A percentile compares a stretch with the other conserved stretches of the same genome.
phyloP scores from a whole-genome alignment of 2,113 vertebrate genomes.

The Indicator maculatus region DNA sequence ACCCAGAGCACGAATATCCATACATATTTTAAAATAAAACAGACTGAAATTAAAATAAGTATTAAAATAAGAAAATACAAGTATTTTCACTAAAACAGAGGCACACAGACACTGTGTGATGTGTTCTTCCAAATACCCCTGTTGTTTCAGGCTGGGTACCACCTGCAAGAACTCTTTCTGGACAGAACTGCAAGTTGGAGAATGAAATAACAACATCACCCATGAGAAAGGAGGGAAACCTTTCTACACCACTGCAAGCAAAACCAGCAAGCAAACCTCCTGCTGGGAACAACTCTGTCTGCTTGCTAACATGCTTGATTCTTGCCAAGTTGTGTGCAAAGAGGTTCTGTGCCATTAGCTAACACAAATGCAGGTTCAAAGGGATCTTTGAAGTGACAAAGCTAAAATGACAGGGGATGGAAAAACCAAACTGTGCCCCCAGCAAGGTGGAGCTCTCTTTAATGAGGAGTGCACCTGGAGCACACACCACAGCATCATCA shows the following conservation, averaged over 20 bases:
- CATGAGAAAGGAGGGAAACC: neutral
- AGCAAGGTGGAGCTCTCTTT: neutral
- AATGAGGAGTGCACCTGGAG: neutral
- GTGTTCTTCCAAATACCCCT: neutral
- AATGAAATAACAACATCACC: neutral
- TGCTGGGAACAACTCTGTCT: slow-evolving; percentile 24
- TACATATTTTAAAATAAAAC: neutral
- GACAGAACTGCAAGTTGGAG: neutral
- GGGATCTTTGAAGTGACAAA: slow-evolving; percentile 51
- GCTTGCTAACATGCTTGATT: neutral
- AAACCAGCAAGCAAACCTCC: neutral
- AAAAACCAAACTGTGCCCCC: slow-evolving; percentile 29
- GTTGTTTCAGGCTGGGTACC: neutral
- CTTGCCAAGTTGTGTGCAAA: neutral
- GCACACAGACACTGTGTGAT: neutral
- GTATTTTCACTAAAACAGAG: neutral
- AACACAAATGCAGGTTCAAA: slow-evolving; percentile 42
- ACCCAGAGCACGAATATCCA: neutral
- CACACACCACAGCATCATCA: neutral
- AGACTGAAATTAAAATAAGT: neutral
- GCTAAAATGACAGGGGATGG: neutral
- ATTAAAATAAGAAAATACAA: neutral
- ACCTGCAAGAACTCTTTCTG: neutral
- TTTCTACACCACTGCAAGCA: neutral
- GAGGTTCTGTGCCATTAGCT: slow-evolving; percentile 30